A percentile compares a stretch with the other conserved stretches of the same genome.
Evolutionary conservation across 2,797 vertebrate genomes (phyloP).

Genomic region (Lacerta agilis): DNA sequence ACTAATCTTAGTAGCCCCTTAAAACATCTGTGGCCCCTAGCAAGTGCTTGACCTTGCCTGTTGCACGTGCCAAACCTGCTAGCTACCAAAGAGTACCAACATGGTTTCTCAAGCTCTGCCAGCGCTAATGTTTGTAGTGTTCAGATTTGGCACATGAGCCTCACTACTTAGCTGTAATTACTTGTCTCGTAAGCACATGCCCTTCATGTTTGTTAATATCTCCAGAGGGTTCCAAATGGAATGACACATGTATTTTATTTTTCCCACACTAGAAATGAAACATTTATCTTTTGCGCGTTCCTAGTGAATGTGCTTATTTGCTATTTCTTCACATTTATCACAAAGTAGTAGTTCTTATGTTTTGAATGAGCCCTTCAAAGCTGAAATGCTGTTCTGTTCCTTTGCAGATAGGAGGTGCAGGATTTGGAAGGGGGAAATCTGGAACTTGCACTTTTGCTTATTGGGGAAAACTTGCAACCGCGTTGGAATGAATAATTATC

Average conservation of each 20-base stretch:
- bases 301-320: background rate
- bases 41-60: background rate
- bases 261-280: background rate
- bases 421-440: background rate
- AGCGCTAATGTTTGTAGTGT: background rate
- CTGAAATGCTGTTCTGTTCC: background rate
- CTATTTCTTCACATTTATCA: background rate
- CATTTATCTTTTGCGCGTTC: background rate
- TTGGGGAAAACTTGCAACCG: background rate
- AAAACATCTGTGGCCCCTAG: too few species aligned
- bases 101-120: background rate
- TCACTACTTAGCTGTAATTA: background rate
- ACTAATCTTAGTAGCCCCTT: background rate
- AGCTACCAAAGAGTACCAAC: background rate
- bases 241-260: background rate
- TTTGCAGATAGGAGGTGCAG: constrained; percentile 3
- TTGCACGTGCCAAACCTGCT: background rate
- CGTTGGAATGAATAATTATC: background rate
- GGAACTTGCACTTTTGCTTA: background rate
- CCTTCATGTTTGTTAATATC: background rate
- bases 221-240: background rate
- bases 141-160: background rate
- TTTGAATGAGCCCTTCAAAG: constrained; percentile 54
- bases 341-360: constrained; percentile 7
- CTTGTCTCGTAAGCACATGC: background rate